Evolutionary conservation across 2,797 vertebrate genomes (phyloP).

Genomic region (Phrynocephalus vlangalii): DNA sequence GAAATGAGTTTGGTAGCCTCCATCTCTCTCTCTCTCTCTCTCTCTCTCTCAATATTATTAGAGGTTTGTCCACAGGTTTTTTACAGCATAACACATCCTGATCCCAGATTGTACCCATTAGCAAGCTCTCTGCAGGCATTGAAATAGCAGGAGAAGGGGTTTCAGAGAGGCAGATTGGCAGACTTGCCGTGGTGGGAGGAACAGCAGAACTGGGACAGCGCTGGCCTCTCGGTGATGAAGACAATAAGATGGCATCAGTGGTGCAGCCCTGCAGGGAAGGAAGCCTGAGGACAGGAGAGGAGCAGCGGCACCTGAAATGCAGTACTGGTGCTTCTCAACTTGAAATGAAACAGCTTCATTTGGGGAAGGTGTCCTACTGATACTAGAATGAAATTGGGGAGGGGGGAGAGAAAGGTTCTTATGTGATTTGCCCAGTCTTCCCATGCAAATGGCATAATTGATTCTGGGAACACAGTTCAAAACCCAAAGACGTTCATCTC

Average conservation of each 20-base stretch:
- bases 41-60: neutral
- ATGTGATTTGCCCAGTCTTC: neutral
- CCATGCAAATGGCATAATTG: neutral
- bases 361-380: neutral
- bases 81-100: constrained; percentile 2
- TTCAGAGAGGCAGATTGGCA: neutral
- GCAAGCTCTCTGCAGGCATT: neutral
- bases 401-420: neutral
- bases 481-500: neutral
- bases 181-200: neutral
- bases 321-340: neutral
- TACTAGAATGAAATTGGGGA: neutral
- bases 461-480: neutral
- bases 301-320: too few relatives aligned
- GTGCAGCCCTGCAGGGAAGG: neutral
- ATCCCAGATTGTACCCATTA: constrained; percentile 5
- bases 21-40: neutral
- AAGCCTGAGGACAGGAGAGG: neutral
- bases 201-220: neutral
- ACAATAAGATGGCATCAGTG: neutral
- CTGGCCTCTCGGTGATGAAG: neutral
- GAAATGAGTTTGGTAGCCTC: constrained; percentile 40
- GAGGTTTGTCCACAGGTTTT: neutral
- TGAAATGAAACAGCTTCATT: too few relatives aligned
- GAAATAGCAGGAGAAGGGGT: neutral